phyloP scores from a whole-genome alignment of 2,113 vertebrate species.

The Barnardius zonarius region DNA sequence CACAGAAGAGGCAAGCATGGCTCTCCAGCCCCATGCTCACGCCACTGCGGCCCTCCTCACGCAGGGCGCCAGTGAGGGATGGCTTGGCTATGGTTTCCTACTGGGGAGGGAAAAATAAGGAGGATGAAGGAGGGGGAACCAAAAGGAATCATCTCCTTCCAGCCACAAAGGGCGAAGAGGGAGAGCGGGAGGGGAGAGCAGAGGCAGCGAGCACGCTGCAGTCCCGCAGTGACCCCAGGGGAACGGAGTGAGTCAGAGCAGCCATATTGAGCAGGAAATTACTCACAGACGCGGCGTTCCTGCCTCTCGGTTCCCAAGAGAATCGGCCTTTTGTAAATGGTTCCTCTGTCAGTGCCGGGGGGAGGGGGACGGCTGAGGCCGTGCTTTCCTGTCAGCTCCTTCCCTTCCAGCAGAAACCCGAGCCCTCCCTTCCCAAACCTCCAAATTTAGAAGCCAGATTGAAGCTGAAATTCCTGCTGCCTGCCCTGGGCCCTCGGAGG shows the following conservation, averaged over 20 bases:
- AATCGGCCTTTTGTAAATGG: constrained; percentile 87
- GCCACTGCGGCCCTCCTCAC: not conserved
- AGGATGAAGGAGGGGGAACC: not conserved
- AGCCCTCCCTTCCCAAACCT: constrained; percentile 79
- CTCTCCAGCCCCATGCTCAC: accelerated
- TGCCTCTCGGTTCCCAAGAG: constrained; percentile 82
- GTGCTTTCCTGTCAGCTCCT: constrained; percentile 85
- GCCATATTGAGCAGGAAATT: constrained; percentile 99
- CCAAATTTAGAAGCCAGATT: constrained; percentile 81
- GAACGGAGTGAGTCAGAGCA: constrained; percentile 92
- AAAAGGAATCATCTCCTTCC: constrained; percentile 44
- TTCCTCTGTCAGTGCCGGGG: constrained; percentile 82
- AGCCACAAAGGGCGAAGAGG: constrained; percentile 72
- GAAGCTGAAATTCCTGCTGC: constrained; percentile 76
- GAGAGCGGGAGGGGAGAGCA: constrained; percentile 74
- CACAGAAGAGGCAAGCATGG: accelerated
- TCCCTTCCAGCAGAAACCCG: constrained; percentile 79
- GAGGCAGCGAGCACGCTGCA: constrained; percentile 65
- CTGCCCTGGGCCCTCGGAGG: not conserved
- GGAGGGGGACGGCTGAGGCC: constrained; percentile 74
- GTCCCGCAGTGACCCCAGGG: constrained; percentile 81
- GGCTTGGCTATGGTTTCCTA: not conserved
- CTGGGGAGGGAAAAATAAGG: constrained; percentile 41
- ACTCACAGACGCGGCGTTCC: constrained; percentile 90
- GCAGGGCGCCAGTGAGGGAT: not conserved